These are phyloP conservation scores for Cygnus olor DNA, from an alignment of 2,797 vertebrate genomes.

Conservation along the genomic window DNA sequence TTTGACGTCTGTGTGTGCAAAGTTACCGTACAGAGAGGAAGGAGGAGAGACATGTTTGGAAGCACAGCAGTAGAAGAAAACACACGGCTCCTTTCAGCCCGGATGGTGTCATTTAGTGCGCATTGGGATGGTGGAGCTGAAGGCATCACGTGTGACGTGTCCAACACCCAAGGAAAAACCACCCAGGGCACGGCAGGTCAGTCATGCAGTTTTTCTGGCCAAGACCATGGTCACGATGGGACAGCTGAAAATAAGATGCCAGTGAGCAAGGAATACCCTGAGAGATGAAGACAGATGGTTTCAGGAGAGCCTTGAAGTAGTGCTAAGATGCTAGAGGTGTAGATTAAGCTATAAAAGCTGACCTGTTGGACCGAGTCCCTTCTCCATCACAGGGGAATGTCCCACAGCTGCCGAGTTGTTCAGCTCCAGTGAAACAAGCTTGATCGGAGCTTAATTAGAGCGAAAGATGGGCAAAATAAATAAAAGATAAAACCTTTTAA, in stretches of 20 bases:
- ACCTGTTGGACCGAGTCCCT: background rate
- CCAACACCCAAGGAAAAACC: background rate
- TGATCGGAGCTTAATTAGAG: background rate
- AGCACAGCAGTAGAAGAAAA: constrained; percentile 2
- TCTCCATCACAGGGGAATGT: background rate
- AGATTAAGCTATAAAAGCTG: background rate
- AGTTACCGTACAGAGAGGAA: constrained; percentile 16
- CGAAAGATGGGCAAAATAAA: background rate
- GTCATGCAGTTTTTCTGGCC: background rate
- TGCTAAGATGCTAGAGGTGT: background rate
- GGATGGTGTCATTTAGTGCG: background rate
- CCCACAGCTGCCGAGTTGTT: fast-evolving
- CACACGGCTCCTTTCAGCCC: constrained; percentile 13
- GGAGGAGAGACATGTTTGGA: background rate
- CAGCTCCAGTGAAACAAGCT: background rate
- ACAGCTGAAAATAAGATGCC: background rate
- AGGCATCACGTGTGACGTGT: background rate
- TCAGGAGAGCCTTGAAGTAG: background rate
- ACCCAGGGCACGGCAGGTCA: fast-evolving
- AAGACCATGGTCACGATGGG: background rate
- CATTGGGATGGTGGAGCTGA: background rate
- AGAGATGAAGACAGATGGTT: background rate
- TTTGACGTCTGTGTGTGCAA: constrained; percentile 38
- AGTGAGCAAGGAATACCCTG: background rate
- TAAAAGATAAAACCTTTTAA: background rate